Conservation (phyloP, 2,797 vertebrate genomes). For the Anolis apletophallus region DNA sequence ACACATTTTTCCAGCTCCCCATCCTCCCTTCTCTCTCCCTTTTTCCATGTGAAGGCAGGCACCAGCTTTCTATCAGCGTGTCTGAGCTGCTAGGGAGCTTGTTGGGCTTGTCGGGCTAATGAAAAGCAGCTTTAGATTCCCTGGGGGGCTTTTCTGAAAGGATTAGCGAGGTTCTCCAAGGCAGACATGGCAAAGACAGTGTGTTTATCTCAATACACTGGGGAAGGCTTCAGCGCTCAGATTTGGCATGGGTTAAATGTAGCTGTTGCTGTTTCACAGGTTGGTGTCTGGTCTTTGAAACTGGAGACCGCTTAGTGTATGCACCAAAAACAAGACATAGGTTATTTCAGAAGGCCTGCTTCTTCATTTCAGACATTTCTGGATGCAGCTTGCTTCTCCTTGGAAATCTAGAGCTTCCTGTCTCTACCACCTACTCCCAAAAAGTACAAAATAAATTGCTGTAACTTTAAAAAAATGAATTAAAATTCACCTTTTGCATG, state of each 20-base stretch:
- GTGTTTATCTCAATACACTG: conserved; percentile 67
- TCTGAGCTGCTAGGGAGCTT: conserved; percentile 48
- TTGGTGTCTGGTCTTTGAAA: conserved; percentile 58
- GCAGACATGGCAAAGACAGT: conserved; percentile 60
- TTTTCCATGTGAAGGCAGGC: not conserved
- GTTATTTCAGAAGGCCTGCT: not conserved
- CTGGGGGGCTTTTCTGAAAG: conserved; percentile 68
- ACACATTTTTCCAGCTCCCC: not conserved
- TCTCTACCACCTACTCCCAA: no score
- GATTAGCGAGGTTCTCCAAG: conserved; percentile 69
- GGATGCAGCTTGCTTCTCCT: not conserved
- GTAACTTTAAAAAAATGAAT: not conserved
- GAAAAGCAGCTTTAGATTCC: conserved; percentile 69
- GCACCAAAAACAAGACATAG: not conserved
- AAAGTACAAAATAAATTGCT: not conserved
- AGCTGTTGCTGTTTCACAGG: conserved; percentile 45
- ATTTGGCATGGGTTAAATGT: conserved; percentile 65
- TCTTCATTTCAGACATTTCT: not conserved
- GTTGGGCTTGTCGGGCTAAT: conserved; percentile 70
- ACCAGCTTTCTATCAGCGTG: not conserved
- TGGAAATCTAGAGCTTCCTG: no score
- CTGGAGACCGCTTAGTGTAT: conserved; percentile 23
- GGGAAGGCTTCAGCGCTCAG: conserved; percentile 45
- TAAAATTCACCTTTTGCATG: not conserved
- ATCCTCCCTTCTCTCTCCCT: no score